Evolutionary conservation across 2,797 vertebrate species (phyloP).

Genomic region (Macroramphosus scolopax): DNA sequence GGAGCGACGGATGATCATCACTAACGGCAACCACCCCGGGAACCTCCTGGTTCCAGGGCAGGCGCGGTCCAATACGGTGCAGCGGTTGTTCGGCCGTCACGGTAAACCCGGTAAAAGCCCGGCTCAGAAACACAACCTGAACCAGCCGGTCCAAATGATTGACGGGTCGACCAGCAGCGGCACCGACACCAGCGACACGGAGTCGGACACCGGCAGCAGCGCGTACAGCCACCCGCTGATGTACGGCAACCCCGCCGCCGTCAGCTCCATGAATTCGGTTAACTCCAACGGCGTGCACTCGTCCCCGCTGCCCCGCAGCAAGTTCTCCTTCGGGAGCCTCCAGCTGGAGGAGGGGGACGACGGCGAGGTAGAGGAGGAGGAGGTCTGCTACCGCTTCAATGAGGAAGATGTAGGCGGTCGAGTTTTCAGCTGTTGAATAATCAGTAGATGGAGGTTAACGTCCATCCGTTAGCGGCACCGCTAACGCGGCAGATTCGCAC

Average conservation of each 20-base stretch:
- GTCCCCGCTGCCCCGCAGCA: slow-evolving; percentile 73
- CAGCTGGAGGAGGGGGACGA: slow-evolving; percentile 72
- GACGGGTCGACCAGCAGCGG: slow-evolving; percentile 89
- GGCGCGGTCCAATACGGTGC: slow-evolving; percentile 65
- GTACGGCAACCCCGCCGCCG: slow-evolving; percentile 80
- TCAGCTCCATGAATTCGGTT: slow-evolving; percentile 48
- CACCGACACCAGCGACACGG: slow-evolving; percentile 86
- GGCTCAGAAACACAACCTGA: slow-evolving; percentile 35
- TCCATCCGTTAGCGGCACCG: no score
- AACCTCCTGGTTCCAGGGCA: slow-evolving; percentile 59
- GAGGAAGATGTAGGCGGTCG: slow-evolving; percentile 75
- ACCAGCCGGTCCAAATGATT: slow-evolving; percentile 79
- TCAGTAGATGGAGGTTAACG: no score
- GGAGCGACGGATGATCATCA: slow-evolving; percentile 54
- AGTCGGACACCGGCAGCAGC: slow-evolving; percentile 81
- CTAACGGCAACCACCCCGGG: slow-evolving; percentile 72
- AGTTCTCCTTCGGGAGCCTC: slow-evolving; percentile 78
- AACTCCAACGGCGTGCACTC: slow-evolving; percentile 63
- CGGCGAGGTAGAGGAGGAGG: slow-evolving; percentile 42
- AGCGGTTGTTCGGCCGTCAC: slow-evolving; percentile 62
- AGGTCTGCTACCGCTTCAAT: slow-evolving; percentile 74
- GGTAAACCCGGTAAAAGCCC: slow-evolving; percentile 36
- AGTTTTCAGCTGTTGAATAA: slow-evolving; percentile 81
- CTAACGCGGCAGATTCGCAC: no score
- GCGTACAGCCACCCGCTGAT: slow-evolving; percentile 78